Evolutionary conservation across 2,888 invertebrate genomes (phyloP), one percentile per base, ranked within the genome.

Genomic region (Latrodectus hesperus): DNA sequence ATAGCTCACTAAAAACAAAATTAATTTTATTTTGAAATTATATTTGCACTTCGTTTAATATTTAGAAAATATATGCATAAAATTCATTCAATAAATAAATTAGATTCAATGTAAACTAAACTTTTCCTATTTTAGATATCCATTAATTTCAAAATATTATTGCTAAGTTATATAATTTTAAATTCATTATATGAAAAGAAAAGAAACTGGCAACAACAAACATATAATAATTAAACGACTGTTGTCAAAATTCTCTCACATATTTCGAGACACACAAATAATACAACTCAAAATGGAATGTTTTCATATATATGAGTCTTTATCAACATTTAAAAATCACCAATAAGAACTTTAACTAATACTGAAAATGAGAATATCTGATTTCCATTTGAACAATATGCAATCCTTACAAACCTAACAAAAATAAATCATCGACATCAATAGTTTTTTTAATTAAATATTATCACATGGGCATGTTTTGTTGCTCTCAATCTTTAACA

Each of bases 251-350:
- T 80, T 87, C 86, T 87, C 86, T 81, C 76, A 67, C 53, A 85
- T 80, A 53, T n/a, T 72, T 65, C 52, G 70, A 65, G 76, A 86
- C 71, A 85, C 76, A n/a, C 67, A 80, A 72, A 84, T 73, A 67
- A 78, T 84, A 76, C 81, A 81, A 81, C 68, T 81, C 26, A 76
- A 87, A 87, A 87, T 87, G 86, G 86, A 87, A 87, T 87, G 86
- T 87, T 22, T 67, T 71, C 38, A 26, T 68, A 12, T 38, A 38
- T 38, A 38, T 38, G 38, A 38, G 38, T 60, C n/a, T n/a, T 60
- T 60, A 16, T 60, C 60, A 12, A 60, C n/a, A n/a, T 8, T 16
- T 16, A 12, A 60, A 60, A 60, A 60, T 60, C 60, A 60, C 12
- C 60, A 60, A 12, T 60, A 60, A 60, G 60, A 9, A 60, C 60